These are phyloP conservation scores for Odocoileus hemionus DNA, from an alignment of 2,113 vertebrate genomes.

Conservation along the genomic window DNA sequence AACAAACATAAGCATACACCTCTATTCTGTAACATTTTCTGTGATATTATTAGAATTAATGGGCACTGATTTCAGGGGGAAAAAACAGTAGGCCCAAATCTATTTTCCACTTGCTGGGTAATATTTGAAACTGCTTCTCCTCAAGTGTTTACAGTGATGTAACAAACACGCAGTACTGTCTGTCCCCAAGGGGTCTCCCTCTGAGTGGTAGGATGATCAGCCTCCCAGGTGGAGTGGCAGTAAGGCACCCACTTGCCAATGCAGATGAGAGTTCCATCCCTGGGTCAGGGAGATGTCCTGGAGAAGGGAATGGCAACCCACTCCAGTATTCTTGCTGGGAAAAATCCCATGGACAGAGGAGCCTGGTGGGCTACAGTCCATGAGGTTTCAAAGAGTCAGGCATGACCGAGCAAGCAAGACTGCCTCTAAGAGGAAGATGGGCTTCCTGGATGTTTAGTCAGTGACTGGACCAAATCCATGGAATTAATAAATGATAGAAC, in stretches of 20 bases:
- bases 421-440: background rate
- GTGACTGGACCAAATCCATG: background rate
- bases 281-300: background rate
- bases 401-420: background rate
- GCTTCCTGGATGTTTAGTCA: background rate
- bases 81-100: background rate
- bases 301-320: background rate
- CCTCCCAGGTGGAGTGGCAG: background rate
- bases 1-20: background rate
- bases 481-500: background rate
- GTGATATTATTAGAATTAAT: background rate
- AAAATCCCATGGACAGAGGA: background rate
- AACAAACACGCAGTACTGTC: background rate
- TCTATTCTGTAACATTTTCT: background rate
- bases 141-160: background rate
- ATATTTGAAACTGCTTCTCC: background rate
- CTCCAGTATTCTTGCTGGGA: background rate
- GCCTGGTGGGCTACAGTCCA: background rate
- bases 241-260: background rate
- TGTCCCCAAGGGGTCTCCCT: background rate
- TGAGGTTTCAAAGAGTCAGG: accelerated
- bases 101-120: background rate
- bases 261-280: background rate
- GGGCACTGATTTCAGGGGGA: background rate
- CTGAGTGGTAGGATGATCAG: background rate